These are phyloP conservation scores for Nettapus auritus DNA, from an alignment of 2,113 vertebrate genomes.

Conservation along the genomic window DNA sequence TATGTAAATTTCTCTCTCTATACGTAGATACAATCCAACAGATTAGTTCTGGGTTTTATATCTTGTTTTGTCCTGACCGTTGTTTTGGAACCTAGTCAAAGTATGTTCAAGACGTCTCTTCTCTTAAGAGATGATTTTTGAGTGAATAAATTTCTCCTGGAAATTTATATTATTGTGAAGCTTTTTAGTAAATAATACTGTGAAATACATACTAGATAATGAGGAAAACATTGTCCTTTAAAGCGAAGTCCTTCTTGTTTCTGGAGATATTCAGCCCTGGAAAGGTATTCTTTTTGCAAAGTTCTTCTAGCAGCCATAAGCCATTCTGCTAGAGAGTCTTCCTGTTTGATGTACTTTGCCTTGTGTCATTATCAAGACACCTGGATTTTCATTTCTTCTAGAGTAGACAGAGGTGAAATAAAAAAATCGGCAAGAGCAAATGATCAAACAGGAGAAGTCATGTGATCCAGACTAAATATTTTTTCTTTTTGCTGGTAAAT, in stretches of 20 bases:
- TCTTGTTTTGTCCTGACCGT: neutral
- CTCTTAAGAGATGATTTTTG: neutral
- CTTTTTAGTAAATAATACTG: neutral
- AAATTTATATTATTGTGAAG: neutral
- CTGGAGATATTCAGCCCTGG: neutral
- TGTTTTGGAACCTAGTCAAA: neutral
- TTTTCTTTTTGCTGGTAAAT: neutral
- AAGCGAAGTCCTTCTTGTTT: neutral
- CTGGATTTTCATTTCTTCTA: neutral
- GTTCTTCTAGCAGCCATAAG: neutral
- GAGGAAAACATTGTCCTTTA: neutral
- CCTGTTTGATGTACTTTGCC: conserved; percentile 30
- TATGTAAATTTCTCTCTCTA: neutral
- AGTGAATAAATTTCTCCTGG: neutral
- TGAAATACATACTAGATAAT: neutral
- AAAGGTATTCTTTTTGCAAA: neutral
- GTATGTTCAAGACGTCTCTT: neutral
- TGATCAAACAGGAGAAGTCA: neutral
- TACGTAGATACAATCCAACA: neutral
- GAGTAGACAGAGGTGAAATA: neutral
- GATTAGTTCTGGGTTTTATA: neutral
- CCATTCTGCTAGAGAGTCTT: neutral
- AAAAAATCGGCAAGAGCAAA: neutral
- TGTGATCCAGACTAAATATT: neutral
- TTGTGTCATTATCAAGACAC: neutral